Conservation (phyloP, 2,888 invertebrate genomes). For the Gonocerus acuteangulatus region DNA sequence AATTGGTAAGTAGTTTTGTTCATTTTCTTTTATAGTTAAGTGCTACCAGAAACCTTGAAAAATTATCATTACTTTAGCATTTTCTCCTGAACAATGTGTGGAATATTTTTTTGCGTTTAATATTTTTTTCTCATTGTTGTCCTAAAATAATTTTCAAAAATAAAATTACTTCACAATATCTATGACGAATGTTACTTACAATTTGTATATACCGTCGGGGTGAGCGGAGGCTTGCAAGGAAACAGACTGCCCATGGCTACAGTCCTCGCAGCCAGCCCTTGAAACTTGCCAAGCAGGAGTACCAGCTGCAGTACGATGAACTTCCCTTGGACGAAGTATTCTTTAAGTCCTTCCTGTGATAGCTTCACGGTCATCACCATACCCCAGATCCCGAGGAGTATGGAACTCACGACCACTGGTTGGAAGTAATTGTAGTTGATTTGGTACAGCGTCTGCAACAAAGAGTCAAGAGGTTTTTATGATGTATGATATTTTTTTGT, state of each 20-base stretch:
- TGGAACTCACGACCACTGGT: constrained; percentile 56
- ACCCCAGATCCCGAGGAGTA: constrained; percentile 61
- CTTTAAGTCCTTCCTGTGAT: constrained; percentile 46
- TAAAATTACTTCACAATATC: no score
- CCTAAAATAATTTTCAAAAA: no score
- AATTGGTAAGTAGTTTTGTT: no score
- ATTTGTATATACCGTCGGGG: constrained; percentile 58
- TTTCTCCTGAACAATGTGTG: no score
- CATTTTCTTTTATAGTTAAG: no score
- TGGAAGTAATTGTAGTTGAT: constrained; percentile 56
- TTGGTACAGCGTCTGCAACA: constrained; percentile 51
- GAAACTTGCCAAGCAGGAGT: constrained; percentile 59
- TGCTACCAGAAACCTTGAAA: no score
- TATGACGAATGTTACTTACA: no score
- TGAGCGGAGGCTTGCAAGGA: constrained; percentile 57
- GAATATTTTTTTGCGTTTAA: no score
- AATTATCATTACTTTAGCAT: no score
- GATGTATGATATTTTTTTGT: no score
- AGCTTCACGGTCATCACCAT: constrained; percentile 56
- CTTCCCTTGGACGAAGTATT: constrained; percentile 45
- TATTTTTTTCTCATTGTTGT: no score
- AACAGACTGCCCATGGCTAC: constrained; percentile 49
- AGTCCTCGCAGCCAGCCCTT: constrained; percentile 52
- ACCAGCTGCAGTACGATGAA: constrained; percentile 54
- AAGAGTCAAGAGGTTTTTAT: no score